Evolutionary conservation across 2,888 invertebrate genomes (phyloP).

Genomic region (Anticlea derivata): DNA sequence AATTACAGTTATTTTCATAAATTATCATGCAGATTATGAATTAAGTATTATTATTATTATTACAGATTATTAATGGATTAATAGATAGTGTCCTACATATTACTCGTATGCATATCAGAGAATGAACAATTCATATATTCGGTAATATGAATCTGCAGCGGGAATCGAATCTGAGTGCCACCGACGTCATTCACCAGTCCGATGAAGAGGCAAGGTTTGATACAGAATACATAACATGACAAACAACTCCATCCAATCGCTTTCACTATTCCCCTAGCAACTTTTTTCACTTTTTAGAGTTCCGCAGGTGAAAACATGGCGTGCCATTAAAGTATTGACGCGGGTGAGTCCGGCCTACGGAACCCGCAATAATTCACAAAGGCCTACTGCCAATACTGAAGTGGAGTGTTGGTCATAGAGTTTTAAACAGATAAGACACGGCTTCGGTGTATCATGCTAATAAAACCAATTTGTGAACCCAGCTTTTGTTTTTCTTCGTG

Average conservation of each 20-base stretch:
- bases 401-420: conserved; percentile 54
- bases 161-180: no score
- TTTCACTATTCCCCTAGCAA: conserved; percentile 47
- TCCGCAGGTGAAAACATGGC: conserved; percentile 61
- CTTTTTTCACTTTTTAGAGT: conserved; percentile 70
- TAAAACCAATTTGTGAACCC: no score
- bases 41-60: no score
- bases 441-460: background rate
- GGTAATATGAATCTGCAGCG: no score
- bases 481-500: no score
- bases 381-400: conserved; percentile 68
- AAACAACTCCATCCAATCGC: conserved; percentile 40
- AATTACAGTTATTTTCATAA: no score
- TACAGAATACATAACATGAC: conserved; percentile 15
- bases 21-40: no score
- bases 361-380: conserved; percentile 81
- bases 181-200: no score
- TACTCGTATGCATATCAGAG: no score
- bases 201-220: conserved; percentile 2
- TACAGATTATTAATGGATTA: no score
- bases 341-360: conserved; percentile 54
- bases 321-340: conserved; percentile 77
- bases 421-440: conserved; percentile 14
- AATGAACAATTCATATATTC: no score
- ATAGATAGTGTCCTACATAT: no score